phyloP scores from a whole-genome alignment of 2,797 vertebrate species.

The Oreochromis grahami region DNA sequence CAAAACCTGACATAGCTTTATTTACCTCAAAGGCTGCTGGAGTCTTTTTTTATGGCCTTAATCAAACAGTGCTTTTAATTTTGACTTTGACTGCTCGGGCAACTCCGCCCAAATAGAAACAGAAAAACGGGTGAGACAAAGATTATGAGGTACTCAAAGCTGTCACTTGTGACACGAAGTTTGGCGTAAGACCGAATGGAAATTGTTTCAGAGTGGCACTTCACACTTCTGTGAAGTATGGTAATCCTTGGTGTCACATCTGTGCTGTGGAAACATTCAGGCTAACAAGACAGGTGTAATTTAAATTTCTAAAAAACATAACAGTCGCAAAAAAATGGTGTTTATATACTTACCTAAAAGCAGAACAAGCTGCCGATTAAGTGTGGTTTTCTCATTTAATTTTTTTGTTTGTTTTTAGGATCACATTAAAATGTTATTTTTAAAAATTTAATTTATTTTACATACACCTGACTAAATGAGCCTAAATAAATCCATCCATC shows the following conservation, averaged over 20 bases:
- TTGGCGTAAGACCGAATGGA: not conserved
- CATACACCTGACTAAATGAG: not conserved
- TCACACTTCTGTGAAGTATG: not conserved
- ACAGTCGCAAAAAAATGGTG: not conserved
- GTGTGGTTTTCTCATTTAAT: not conserved
- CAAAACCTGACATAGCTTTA: not conserved
- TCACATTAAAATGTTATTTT: not conserved
- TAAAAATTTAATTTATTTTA: not conserved
- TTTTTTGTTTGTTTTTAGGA: not conserved
- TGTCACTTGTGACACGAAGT: not conserved
- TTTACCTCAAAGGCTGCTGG: not conserved
- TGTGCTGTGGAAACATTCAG: not conserved
- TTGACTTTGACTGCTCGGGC: not conserved
- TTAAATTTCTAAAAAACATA: not conserved
- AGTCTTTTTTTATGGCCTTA: not conserved
- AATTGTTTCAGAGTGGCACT: rapidly evolving
- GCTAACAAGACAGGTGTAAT: not conserved
- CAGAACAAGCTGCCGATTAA: rapidly evolving
- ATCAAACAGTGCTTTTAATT: not conserved
- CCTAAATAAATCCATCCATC: too few species aligned
- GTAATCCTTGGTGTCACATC: not conserved
- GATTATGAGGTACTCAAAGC: not conserved
- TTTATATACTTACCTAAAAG: not conserved
- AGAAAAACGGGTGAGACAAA: not conserved
- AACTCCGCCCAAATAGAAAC: not conserved